Conservation (phyloP, 53 echinoderm and acorn worm genomes). For the Astropecten irregularis region DNA sequence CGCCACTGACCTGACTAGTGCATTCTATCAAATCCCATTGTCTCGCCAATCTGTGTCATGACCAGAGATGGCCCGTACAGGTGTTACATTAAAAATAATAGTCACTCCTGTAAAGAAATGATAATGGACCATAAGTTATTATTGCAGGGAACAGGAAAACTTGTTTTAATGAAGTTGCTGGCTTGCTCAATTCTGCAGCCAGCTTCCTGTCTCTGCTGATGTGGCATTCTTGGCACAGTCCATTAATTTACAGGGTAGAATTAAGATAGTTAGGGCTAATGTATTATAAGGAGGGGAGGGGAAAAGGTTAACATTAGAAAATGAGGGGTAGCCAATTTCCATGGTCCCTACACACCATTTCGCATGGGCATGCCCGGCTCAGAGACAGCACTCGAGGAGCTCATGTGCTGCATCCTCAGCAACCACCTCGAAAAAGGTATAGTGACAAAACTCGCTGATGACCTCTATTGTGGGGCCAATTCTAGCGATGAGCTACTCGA, state of each 20-base stretch:
- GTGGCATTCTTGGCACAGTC: background rate
- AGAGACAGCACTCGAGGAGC: constrained; percentile 45
- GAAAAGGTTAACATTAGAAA: constrained; percentile 28
- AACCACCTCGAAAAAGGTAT: background rate
- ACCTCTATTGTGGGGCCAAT: constrained; percentile 69
- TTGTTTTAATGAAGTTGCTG: no score
- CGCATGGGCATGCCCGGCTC: constrained; percentile 65
- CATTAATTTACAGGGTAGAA: no score
- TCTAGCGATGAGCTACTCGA: constrained; percentile 42
- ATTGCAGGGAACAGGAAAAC: no score
- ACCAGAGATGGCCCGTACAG: no score
- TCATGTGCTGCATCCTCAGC: constrained; percentile 45
- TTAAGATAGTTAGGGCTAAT: no score
- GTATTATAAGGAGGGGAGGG: background rate
- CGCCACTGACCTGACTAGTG: no score
- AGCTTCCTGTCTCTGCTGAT: constrained; percentile 6
- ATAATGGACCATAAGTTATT: no score
- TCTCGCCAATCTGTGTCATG: no score
- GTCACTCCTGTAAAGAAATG: no score
- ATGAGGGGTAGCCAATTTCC: no score
- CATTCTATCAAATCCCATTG: no score
- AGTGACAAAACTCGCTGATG: constrained; percentile 73
- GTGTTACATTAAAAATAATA: no score
- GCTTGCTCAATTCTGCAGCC: background rate
- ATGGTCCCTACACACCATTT: constrained; percentile 10